Conservation (phyloP, 2,797 vertebrate genomes). For the Botia kubotai region DNA sequence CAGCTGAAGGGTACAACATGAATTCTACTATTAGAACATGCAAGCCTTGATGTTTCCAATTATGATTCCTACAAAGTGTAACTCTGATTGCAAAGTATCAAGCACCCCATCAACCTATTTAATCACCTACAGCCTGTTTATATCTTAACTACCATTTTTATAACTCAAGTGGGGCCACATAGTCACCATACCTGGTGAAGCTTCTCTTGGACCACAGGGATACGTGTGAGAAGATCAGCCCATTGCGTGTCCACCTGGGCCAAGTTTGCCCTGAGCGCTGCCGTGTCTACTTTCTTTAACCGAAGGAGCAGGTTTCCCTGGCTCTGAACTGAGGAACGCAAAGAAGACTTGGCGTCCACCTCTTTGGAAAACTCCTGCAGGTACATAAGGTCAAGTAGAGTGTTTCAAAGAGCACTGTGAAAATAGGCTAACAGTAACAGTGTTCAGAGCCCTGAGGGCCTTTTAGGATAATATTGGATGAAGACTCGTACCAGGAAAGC, state of each 20-base stretch:
- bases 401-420: neutral
- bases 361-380: constrained; percentile 96
- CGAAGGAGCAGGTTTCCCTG: constrained; percentile 92
- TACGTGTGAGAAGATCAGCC: constrained; percentile 89
- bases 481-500: constrained; percentile 88
- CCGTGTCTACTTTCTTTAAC: constrained; percentile 92
- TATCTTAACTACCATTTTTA: no score
- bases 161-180: no score
- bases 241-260: constrained; percentile 89
- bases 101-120: neutral
- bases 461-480: neutral
- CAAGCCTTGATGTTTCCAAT: neutral
- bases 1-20: constrained; percentile 41
- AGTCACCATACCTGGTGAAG: constrained; percentile 87
- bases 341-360: constrained; percentile 91
- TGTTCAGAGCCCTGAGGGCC: neutral
- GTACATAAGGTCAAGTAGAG: constrained; percentile 31
- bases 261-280: constrained; percentile 85
- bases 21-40: neutral
- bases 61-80: neutral
- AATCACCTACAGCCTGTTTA: neutral
- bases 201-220: constrained; percentile 94
- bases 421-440: neutral
- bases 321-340: constrained; percentile 91
- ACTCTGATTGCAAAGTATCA: neutral